These are phyloP conservation scores for Hylyphantes graminicola DNA, from an alignment of 1,140 invertebrate genomes.

Conservation along the genomic window DNA sequence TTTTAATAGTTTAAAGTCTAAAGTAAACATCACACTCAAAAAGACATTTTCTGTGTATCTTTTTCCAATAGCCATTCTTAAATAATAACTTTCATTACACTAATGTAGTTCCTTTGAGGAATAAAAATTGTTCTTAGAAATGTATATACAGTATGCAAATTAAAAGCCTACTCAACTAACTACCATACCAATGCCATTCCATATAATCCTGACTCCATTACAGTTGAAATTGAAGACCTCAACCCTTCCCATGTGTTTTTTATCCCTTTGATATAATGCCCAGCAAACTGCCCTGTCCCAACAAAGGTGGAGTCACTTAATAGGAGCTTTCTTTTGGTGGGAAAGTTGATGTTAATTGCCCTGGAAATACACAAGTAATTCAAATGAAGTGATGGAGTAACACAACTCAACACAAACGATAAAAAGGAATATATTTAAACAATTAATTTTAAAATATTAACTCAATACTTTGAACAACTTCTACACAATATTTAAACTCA, in stretches of 20 bases:
- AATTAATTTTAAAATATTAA: neutral
- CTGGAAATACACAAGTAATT: conserved; percentile 68
- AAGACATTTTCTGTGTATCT: no score
- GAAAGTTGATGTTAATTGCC: conserved; percentile 75
- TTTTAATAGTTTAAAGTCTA: no score
- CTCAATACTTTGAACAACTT: neutral
- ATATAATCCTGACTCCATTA: conserved; percentile 22
- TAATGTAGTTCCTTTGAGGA: no score
- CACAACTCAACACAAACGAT: no score
- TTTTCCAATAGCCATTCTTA: no score
- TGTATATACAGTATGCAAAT: neutral
- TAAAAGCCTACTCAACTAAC: neutral
- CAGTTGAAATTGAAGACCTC: conserved; percentile 67
- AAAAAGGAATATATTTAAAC: neutral
- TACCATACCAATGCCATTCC: conserved; percentile 39
- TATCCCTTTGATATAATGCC: conserved; percentile 73
- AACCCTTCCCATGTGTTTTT: conserved; percentile 69
- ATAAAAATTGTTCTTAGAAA: neutral
- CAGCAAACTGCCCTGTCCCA: conserved; percentile 71
- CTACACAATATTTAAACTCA: no score
- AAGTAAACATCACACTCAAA: no score
- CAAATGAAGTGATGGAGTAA: neutral
- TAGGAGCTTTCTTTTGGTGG: conserved; percentile 69
- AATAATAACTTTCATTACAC: no score
- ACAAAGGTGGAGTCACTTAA: conserved; percentile 72